phyloP scores from a whole-genome alignment of 2,888 invertebrate genomes.

The Ectobius pallidus region DNA sequence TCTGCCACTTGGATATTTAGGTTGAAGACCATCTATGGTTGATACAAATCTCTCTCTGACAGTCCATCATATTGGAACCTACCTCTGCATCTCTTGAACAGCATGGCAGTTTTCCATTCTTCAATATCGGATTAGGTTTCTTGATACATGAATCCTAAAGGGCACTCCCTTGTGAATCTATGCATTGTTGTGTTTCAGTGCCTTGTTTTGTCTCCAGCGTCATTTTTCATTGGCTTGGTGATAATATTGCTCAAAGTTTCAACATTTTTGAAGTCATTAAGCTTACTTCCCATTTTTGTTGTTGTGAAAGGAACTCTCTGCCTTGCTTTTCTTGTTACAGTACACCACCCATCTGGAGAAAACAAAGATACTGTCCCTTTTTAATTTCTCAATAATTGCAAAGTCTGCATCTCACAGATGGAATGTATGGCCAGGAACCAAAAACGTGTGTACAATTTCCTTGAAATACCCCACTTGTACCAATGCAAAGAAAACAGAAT shows the following conservation, averaged over 20 bases:
- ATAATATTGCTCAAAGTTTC: neutral
- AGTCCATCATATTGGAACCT: neutral
- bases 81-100: neutral
- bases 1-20: neutral
- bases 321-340: neutral
- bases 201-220: neutral
- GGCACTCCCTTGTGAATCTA: neutral
- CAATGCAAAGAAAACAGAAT: neutral
- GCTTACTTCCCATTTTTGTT: constrained; percentile 14
- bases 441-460: neutral
- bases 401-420: neutral
- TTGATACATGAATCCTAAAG: neutral
- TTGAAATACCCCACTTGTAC: neutral
- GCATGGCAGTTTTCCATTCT: neutral
- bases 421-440: neutral
- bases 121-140: neutral
- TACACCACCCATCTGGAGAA: neutral
- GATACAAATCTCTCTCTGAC: neutral
- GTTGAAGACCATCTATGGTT: neutral
- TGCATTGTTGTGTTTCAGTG: neutral
- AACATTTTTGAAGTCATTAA: neutral
- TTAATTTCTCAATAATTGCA: neutral
- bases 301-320: neutral
- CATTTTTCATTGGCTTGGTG: constrained; percentile 2
- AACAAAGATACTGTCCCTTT: neutral